These are phyloP conservation scores for Rhopalosiphum nymphaeae DNA, from an alignment of 2,888 invertebrate genomes.

Conservation along the genomic window DNA sequence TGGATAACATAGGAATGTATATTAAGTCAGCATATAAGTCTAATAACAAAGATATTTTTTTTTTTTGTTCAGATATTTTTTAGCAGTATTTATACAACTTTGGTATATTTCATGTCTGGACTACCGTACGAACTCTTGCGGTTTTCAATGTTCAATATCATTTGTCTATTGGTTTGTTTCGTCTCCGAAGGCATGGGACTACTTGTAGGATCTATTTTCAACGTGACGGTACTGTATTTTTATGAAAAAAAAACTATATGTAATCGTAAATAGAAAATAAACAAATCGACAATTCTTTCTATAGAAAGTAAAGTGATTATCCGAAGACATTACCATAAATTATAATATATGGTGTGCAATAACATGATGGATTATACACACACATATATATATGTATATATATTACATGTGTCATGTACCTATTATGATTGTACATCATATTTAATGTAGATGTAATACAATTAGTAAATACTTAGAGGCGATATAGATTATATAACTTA, in stretches of 20 bases:
- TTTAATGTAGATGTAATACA: background rate
- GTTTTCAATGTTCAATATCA: slow-evolving; percentile 78
- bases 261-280: background rate
- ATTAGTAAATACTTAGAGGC: background rate
- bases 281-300: background rate
- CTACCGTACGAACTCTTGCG: slow-evolving; percentile 78
- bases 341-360: background rate
- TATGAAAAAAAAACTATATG: background rate
- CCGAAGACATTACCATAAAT: background rate
- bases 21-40: background rate
- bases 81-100: slow-evolving; percentile 75
- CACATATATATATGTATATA: background rate
- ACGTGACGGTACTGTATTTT: slow-evolving; percentile 73
- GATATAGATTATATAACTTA: no score
- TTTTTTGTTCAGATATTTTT: slow-evolving; percentile 71
- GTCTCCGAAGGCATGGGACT: slow-evolving; percentile 85
- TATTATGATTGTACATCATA: background rate
- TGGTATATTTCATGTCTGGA: slow-evolving; percentile 78
- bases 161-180: slow-evolving; percentile 78
- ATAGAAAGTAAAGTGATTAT: background rate
- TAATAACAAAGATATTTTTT: background rate
- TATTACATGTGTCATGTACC: background rate
- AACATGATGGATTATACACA: background rate
- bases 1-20: background rate
- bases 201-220: slow-evolving; percentile 81